A percentile compares a stretch with the other conserved stretches of the same genome.
Evolutionary conservation across 2,888 invertebrate species (phyloP).

Genomic region (Caenorhabditis sulstoni): DNA sequence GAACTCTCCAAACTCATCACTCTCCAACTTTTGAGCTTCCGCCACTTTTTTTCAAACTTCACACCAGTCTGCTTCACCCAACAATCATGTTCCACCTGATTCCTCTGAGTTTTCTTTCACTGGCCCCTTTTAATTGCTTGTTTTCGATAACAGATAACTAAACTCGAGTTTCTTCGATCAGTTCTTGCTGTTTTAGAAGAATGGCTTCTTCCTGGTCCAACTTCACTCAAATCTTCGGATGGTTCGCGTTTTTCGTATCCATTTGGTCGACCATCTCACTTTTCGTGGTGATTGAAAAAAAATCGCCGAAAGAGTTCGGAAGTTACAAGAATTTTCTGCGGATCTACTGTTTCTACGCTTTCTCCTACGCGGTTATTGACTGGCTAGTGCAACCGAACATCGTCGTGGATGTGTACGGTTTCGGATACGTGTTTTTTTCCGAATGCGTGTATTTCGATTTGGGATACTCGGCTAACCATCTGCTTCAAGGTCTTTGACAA

Average conservation of each 20-base stretch:
- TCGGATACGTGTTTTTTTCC: constrained; percentile 36
- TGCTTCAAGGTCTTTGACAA: constrained; percentile 13
- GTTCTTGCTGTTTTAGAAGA: too few relatives aligned
- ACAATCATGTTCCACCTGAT: too few relatives aligned
- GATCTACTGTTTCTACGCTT: constrained; percentile 35
- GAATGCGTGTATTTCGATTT: constrained; percentile 30
- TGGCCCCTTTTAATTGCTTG: not conserved
- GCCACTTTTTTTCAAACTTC: too few relatives aligned
- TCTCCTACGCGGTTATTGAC: constrained; percentile 18
- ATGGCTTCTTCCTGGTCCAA: constrained; percentile 20
- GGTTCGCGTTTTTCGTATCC: constrained; percentile 34
- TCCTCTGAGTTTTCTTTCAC: too few relatives aligned
- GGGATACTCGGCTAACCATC: constrained; percentile 16
- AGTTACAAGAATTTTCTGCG: constrained; percentile 40
- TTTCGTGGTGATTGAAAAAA: constrained; percentile 34
- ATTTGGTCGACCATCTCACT: constrained; percentile 33
- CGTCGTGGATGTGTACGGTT: constrained; percentile 24
- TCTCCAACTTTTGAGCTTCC: too few relatives aligned
- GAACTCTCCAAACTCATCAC: too few relatives aligned
- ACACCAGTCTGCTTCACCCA: too few relatives aligned
- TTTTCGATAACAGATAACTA: not conserved
- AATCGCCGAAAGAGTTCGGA: constrained; percentile 27
- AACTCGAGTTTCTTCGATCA: too few relatives aligned
- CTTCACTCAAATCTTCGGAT: constrained; percentile 35
- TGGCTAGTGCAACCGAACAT: constrained; percentile 33